phyloP scores from a whole-genome alignment of 2,797 vertebrate genomes.

The Gorsachius magnificus region DNA sequence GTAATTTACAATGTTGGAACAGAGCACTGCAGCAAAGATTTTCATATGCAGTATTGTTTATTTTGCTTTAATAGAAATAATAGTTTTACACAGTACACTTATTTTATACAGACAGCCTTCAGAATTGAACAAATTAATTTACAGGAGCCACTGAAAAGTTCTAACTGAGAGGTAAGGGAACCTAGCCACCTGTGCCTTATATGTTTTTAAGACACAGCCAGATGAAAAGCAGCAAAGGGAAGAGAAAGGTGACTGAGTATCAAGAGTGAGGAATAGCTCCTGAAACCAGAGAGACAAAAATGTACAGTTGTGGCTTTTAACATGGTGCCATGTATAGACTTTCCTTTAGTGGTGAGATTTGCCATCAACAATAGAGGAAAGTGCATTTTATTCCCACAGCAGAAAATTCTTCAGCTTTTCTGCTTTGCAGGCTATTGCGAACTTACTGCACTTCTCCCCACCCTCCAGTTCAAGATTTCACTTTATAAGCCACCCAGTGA shows the following conservation, averaged over 20 bases:
- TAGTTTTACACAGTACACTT: neutral
- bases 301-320: neutral
- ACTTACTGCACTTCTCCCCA: neutral
- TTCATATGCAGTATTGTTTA: neutral
- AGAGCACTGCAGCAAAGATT: neutral
- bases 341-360: neutral
- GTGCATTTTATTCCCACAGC: neutral
- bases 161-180: neutral
- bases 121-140: conserved; percentile 24
- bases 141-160: neutral
- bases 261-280: neutral
- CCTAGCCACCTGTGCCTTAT: neutral
- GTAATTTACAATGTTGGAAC: neutral
- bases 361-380: neutral
- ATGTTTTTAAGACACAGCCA: neutral
- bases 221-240: neutral
- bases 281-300: neutral
- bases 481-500: neutral
- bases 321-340: rapidly evolving
- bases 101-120: neutral
- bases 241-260: neutral
- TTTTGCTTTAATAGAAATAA: conserved; percentile 15
- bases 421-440: neutral
- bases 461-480: neutral
- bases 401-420: neutral